These are phyloP conservation scores for Plebejus argus DNA, from an alignment of 2,888 invertebrate genomes.

Conservation along the genomic window DNA sequence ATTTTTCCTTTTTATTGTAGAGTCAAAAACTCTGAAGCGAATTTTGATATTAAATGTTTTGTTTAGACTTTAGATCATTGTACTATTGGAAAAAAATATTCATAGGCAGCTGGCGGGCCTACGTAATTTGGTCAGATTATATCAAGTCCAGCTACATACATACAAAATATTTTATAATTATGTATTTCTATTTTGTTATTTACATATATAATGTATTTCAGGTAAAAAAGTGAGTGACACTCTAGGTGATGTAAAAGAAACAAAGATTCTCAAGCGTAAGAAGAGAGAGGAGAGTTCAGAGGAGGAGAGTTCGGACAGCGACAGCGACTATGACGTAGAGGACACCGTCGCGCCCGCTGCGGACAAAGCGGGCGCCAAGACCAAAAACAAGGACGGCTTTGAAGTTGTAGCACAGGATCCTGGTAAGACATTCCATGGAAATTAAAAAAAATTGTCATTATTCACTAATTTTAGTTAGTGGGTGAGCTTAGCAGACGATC, in stretches of 20 bases:
- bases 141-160: no score
- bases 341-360: constrained; percentile 54
- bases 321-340: constrained; percentile 76
- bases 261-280: constrained; percentile 56
- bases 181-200: no score
- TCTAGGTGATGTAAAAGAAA: constrained; percentile 38
- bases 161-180: no score
- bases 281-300: constrained; percentile 66
- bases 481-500: no score
- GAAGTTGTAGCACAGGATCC: constrained; percentile 84
- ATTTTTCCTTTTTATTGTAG: neutral
- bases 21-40: no score
- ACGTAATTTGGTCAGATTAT: no score
- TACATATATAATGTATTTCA: constrained; percentile 38
- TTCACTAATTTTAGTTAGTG: no score
- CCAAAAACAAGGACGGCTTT: constrained; percentile 81
- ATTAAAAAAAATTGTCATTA: neutral
- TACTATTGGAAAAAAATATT: no score
- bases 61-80: no score
- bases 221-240: constrained; percentile 57
- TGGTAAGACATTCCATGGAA: constrained; percentile 56
- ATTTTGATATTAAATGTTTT: no score
- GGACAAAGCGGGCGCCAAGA: constrained; percentile 52
- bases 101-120: no score
- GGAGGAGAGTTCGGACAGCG: constrained; percentile 70